phyloP scores from a whole-genome alignment of 2,113 vertebrate species.

The Syngnathus scovelli region DNA sequence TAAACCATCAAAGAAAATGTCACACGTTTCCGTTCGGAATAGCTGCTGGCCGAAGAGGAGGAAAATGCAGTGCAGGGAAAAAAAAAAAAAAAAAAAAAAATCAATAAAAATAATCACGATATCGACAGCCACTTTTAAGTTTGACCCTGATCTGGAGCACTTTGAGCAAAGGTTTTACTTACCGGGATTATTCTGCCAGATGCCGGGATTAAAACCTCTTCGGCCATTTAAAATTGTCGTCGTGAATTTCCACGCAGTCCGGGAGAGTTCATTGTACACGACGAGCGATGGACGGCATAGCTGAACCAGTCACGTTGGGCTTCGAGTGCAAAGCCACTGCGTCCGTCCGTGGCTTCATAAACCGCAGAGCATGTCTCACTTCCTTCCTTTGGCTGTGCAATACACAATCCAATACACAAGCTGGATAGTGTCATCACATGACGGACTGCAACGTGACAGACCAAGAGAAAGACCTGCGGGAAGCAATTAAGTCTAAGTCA shows the following conservation, averaged over 20 bases:
- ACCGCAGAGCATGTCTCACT: constrained; percentile 14
- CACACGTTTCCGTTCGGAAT: too few species aligned
- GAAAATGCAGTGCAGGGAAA: too few species aligned
- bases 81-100: too few species aligned
- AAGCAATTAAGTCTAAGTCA: constrained; percentile 74
- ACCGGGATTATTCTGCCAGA: constrained; percentile 65
- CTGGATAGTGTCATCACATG: constrained; percentile 69
- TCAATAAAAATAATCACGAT: background rate
- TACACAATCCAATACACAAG: constrained; percentile 44
- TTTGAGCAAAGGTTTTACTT: constrained; percentile 33
- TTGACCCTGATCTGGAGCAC: background rate
- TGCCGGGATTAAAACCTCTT: constrained; percentile 65
- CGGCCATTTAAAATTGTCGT: constrained; percentile 64
- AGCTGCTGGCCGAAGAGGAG: too few species aligned
- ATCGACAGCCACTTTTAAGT: background rate
- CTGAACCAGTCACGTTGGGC: constrained; percentile 25
- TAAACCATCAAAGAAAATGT: too few species aligned
- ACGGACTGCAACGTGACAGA: constrained; percentile 67
- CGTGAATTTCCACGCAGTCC: constrained; percentile 2
- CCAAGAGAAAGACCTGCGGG: constrained; percentile 59
- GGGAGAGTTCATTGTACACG: constrained; percentile 13
- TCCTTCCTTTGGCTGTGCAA: constrained; percentile 6
- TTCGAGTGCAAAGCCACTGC: background rate
- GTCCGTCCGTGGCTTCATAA: constrained; percentile 11
- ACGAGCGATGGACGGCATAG: constrained; percentile 30